Percentiles rank a stretch among this genome's conserved stretches.
Evolutionary conservation across 2,797 vertebrate species (phyloP).

Genomic region (Semaprochilodus insignis): DNA sequence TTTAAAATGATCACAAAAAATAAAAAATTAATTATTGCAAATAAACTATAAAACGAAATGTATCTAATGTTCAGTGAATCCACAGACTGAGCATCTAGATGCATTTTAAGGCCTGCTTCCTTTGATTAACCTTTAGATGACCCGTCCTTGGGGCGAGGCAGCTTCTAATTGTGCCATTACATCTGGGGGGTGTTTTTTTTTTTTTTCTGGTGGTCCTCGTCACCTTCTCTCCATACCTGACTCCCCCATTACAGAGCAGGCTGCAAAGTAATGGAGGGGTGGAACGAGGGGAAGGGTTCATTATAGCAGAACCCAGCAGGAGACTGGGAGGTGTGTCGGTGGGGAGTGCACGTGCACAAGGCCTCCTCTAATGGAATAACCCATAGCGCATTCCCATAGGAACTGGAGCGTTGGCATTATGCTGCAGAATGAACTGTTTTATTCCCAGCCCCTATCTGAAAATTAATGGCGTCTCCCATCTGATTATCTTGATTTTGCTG

Average conservation of each 20-base stretch:
- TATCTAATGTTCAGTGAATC: background rate
- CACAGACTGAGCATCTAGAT: background rate
- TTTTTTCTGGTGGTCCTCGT: constrained; percentile 28
- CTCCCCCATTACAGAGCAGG: constrained; percentile 35
- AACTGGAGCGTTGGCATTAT: constrained; percentile 4
- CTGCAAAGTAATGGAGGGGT: constrained; percentile 27
- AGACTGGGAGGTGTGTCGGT: background rate
- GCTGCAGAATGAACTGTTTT: constrained; percentile 16
- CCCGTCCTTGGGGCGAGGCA: constrained; percentile 73
- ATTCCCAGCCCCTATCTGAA: constrained; percentile 11
- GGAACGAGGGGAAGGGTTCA: constrained; percentile 33
- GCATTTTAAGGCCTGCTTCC: constrained; percentile 78
- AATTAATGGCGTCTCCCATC: background rate
- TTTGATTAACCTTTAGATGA: constrained; percentile 83
- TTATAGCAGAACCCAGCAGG: constrained; percentile 22
- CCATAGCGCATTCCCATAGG: constrained; percentile 37
- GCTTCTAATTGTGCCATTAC: constrained; percentile 69
- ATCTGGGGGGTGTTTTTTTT: constrained; percentile 44
- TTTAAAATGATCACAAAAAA: background rate
- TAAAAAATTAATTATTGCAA: background rate
- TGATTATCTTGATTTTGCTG: background rate
- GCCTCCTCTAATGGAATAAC: constrained; percentile 43
- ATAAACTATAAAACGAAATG: background rate
- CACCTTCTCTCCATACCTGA: constrained; percentile 56
- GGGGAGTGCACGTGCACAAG: background rate